A percentile compares a stretch with the other conserved stretches of the same genome.
Evolutionary conservation across 2,888 invertebrate genomes (phyloP).

Genomic region (Perdita meconis): DNA sequence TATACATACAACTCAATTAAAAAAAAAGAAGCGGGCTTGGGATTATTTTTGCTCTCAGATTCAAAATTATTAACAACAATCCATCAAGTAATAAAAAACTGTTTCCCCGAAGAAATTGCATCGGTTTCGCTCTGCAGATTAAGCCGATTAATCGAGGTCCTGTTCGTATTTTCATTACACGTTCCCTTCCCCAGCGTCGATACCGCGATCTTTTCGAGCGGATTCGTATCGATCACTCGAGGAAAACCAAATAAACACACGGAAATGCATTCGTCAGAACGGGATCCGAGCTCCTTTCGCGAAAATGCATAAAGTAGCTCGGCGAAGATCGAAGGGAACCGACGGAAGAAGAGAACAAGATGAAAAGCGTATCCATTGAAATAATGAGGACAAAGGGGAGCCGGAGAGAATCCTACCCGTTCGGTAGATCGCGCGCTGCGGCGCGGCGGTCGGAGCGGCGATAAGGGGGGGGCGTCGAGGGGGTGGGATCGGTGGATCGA

Average conservation of each 20-base stretch:
- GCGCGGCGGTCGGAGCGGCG: background rate
- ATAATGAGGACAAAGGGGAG: conserved; percentile 53
- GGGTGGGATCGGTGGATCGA: conserved; percentile 60
- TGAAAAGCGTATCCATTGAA: conserved; percentile 57
- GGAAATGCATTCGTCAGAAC: conserved; percentile 22
- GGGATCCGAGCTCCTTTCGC: conserved; percentile 29
- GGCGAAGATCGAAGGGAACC: conserved; percentile 64
- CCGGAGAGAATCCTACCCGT: conserved; percentile 17
- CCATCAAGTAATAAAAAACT: too few relatives aligned
- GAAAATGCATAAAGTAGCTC: conserved; percentile 35
- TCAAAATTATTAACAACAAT: too few relatives aligned
- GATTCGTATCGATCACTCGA: background rate
- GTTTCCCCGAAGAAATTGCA: too few relatives aligned
- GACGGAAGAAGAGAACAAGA: conserved; percentile 53
- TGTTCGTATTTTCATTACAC: background rate
- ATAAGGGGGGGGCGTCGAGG: background rate
- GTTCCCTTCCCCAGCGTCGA: background rate
- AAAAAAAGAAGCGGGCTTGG: too few relatives aligned
- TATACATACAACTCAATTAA: too few relatives aligned
- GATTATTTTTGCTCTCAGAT: too few relatives aligned
- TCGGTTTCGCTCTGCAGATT: too few relatives aligned
- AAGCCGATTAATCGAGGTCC: too few relatives aligned
- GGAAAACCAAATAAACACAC: conserved; percentile 3
- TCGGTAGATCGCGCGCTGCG: conserved; percentile 36
- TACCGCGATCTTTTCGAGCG: background rate